Conservation (phyloP, 1,140 invertebrate species). For the Pollicipes pollicipes region DNA sequence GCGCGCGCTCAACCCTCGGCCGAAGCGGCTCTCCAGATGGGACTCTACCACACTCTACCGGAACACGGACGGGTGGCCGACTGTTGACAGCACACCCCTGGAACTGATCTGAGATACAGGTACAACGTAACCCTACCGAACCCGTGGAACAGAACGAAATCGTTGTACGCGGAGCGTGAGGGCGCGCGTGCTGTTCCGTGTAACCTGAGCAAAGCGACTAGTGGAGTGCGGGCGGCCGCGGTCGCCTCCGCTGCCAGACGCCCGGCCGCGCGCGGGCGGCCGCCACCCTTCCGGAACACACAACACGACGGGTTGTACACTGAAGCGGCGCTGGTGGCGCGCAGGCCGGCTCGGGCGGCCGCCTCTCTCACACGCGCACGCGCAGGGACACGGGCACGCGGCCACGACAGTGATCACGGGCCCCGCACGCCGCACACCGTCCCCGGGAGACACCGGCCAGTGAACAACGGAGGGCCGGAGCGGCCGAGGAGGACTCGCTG, state of each 20-base stretch:
- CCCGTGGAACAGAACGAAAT: neutral
- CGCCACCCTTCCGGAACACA: neutral
- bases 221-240: no score
- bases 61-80: neutral
- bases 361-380: neutral
- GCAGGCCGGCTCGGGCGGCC: no score
- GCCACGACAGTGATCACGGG: no score
- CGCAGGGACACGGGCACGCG: no score
- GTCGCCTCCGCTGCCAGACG: no score
- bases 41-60: neutral
- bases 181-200: neutral
- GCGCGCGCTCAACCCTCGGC: no score
- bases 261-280: no score
- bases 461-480: no score
- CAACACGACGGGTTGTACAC: neutral
- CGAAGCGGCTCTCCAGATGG: neutral
- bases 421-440: no score
- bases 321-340: neutral
- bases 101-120: neutral
- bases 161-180: neutral
- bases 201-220: neutral
- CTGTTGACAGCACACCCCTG: no score
- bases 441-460: no score
- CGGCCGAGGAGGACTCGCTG: no score
- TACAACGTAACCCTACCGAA: neutral